phyloP scores from a whole-genome alignment of 2,888 invertebrate genomes.

The Euplagia quadripunctaria region DNA sequence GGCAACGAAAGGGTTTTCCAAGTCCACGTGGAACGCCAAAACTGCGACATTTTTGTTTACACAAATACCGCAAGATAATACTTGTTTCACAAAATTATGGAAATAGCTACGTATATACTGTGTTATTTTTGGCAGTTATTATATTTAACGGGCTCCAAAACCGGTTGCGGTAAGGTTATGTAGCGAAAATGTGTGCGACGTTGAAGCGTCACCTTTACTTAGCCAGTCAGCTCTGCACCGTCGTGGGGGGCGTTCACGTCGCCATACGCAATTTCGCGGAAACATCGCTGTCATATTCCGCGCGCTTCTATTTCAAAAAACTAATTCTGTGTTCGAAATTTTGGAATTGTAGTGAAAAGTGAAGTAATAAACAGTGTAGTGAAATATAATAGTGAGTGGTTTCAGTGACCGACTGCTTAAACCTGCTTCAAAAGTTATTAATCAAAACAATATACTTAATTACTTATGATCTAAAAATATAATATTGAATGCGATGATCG shows the following conservation, averaged over 20 bases:
- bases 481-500: conserved; percentile 64
- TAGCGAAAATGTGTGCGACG: conserved; percentile 54
- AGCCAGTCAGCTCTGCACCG: conserved; percentile 62
- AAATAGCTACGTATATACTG: conserved; percentile 38
- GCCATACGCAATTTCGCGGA: conserved; percentile 67
- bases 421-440: conserved; percentile 44
- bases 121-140: conserved; percentile 67
- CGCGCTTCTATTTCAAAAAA: conserved; percentile 52
- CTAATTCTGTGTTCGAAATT: conserved; percentile 33
- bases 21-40: conserved; percentile 21
- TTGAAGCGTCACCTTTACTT: conserved; percentile 49
- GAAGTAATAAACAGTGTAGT: conserved; percentile 26
- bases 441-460: conserved; percentile 28
- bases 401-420: conserved; percentile 27
- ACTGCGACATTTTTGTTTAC: conserved; percentile 17
- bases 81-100: conserved; percentile 44
- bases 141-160: conserved; percentile 62
- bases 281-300: conserved; percentile 60
- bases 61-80: conserved; percentile 31
- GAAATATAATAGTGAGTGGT: conserved; percentile 26
- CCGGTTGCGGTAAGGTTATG: conserved; percentile 71
- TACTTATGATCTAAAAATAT: conserved; percentile 32
- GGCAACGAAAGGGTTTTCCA: background rate
- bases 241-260: conserved; percentile 62
- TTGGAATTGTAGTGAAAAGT: conserved; percentile 40